Base-by-base conservation (phyloP, 2,888 invertebrate species). In the Apeira syringaria region DNA sequence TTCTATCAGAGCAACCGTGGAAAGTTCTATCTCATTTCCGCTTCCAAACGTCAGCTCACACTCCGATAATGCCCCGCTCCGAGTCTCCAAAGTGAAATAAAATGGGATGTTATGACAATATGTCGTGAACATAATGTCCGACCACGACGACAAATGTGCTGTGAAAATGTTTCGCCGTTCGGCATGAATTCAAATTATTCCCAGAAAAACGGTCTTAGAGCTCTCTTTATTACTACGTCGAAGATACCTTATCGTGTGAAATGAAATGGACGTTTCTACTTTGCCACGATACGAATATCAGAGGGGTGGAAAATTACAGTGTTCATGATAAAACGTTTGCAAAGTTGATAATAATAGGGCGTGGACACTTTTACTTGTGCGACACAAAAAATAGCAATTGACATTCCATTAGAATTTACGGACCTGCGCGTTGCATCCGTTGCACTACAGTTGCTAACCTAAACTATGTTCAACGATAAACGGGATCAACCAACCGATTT, bases 21-120 rank as follows among this genome's bases (percentile, higher is more conserved):
- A 75, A 81, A 78, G 81, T 80, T 81, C 73, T 64, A 81, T 65
- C 80, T 85, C 81, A 89, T 89, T 87, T 87, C 88, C 87, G 86
- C 64, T 61, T 70, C 74, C 72, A 73, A 79, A 80, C 74, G 80
- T 80, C 82, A 80, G 70, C 78, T 79, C 74, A 73, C 69, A 70
- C 67, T 59, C 75, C 74, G 64, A 77, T 80, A 79, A 80, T 77
- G 74, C 67, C 27, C 64, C 59, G 56, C 70, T 74, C 77, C 76
- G 75, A 71, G 71, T 72, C 77, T 72, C 80, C 71, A 74, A 81
- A 83, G 75, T 78, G 68, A 78, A 82, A 85, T 79, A 80, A 75
- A 84, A 86, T 83, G 74, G 78, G 74, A 80, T 80, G 82, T 81
- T 83, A 80, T 85, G 82, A 87, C 80, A 82, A 80, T 80, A 77